Conservation (phyloP, 2,797 vertebrate genomes). For the Hozukius guyotensis region DNA sequence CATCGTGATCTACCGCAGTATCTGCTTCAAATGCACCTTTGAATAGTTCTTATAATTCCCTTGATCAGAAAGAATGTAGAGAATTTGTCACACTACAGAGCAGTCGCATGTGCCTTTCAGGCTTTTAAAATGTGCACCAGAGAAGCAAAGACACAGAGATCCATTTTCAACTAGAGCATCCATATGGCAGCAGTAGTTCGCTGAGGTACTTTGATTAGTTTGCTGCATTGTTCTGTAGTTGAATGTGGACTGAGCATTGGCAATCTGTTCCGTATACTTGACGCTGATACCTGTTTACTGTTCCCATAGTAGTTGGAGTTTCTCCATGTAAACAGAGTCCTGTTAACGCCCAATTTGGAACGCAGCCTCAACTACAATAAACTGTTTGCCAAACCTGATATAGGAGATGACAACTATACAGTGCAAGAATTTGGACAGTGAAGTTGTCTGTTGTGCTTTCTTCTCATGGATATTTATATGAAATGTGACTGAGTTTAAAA, state of each 20-base stretch:
- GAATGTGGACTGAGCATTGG: background rate
- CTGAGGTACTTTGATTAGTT: background rate
- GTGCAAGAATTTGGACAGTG: background rate
- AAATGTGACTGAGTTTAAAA: background rate
- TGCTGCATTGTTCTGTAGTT: background rate
- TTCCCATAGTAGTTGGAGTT: background rate
- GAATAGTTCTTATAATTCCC: constrained; percentile 2
- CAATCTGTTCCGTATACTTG: background rate
- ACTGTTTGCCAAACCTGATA: background rate
- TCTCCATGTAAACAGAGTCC: background rate
- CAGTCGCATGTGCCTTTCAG: constrained; percentile 26
- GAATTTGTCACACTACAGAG: constrained; percentile 41
- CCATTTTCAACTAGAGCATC: background rate
- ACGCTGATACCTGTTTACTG: background rate
- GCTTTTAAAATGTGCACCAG: constrained; percentile 10
- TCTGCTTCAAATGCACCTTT: constrained; percentile 10
- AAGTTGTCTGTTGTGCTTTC: background rate
- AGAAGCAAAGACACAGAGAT: background rate
- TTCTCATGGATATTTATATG: background rate
- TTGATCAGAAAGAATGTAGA: constrained; percentile 42
- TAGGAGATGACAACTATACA: background rate
- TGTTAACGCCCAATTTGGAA: background rate
- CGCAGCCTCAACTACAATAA: background rate
- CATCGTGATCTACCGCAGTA: background rate
- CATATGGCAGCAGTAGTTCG: background rate